Percentiles rank a stretch among this genome's conserved stretches.
These are phyloP conservation scores for Nesometra sesokonis DNA, from an alignment of 35 echinoderm and acorn worm genomes.

Conservation along the genomic window DNA sequence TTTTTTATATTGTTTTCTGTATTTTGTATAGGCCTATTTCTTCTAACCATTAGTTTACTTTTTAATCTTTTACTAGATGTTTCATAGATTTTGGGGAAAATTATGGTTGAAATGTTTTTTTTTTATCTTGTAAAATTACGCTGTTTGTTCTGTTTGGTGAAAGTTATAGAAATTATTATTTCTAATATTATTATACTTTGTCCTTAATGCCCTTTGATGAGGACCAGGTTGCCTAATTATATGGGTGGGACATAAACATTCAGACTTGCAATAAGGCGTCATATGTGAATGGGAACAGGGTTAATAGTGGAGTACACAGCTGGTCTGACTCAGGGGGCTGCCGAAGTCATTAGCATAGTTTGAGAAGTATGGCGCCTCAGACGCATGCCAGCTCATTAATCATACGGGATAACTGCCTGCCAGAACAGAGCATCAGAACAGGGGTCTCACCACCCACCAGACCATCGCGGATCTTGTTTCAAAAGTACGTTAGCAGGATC, in stretches of 20 bases:
- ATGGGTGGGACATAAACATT: neutral
- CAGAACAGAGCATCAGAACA: neutral
- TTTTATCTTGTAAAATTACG: no score
- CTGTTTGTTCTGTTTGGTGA: no score
- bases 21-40: no score
- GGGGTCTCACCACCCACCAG: neutral
- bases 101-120: no score
- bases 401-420: neutral
- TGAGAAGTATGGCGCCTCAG: constrained; percentile 36
- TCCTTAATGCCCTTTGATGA: neutral
- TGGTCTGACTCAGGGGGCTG: constrained; percentile 6
- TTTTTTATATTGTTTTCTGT: no score
- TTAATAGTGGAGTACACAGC: neutral
- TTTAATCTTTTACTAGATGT: no score
- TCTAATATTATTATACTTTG: neutral
- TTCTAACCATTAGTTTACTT: no score
- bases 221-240: neutral
- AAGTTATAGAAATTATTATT: neutral
- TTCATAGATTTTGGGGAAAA: no score
- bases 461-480: neutral
- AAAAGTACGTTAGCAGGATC: neutral
- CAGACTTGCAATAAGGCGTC: neutral
- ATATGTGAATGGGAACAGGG: neutral
- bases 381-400: constrained; percentile 35
- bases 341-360: constrained; percentile 42